phyloP scores from a whole-genome alignment of 2,888 invertebrate species.

The Orthonychiurus folsomi region DNA sequence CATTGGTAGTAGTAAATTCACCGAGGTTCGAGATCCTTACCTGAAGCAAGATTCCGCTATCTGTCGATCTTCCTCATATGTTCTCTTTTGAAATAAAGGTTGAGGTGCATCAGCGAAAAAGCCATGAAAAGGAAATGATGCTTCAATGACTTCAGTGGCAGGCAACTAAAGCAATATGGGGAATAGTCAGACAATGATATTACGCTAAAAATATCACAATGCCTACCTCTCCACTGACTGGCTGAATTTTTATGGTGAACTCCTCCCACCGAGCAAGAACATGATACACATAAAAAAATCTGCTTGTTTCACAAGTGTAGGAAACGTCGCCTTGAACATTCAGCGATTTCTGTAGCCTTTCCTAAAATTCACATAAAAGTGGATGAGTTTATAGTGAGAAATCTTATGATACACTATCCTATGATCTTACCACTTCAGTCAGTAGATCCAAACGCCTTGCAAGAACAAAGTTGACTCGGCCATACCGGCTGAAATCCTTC shows the following conservation, averaged over 20 bases:
- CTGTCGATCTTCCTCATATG: conserved; percentile 71
- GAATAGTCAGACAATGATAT: not conserved
- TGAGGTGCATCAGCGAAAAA: conserved; percentile 91
- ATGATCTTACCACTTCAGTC: conserved; percentile 76
- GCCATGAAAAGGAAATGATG: conserved; percentile 84
- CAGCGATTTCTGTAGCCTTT: conserved; percentile 74
- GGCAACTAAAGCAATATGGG: too few relatives aligned
- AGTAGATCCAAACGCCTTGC: conserved; percentile 84
- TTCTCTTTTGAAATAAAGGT: conserved; percentile 73
- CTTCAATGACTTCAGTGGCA: conserved; percentile 53
- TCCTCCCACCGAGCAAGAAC: conserved; percentile 85
- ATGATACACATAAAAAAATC: conserved; percentile 94
- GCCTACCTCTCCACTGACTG: conserved; percentile 46
- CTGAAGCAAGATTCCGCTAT: conserved; percentile 87
- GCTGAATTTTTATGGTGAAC: conserved; percentile 59
- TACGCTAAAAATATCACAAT: too few relatives aligned
- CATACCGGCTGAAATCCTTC: conserved; percentile 97
- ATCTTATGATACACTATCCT: too few relatives aligned
- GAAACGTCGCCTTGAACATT: conserved; percentile 79
- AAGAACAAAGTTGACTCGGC: conserved; percentile 95
- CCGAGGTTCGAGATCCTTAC: conserved; percentile 45
- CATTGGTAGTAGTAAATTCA: conserved; percentile 2
- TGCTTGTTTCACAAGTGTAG: conserved; percentile 97
- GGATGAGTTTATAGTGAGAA: too few relatives aligned
- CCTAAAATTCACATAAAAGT: too few relatives aligned